Percentiles rank a stretch among this genome's conserved stretches.
Evolutionary conservation across 2,888 invertebrate species (phyloP).

Genomic region (Hypselothyrea guttata): DNA sequence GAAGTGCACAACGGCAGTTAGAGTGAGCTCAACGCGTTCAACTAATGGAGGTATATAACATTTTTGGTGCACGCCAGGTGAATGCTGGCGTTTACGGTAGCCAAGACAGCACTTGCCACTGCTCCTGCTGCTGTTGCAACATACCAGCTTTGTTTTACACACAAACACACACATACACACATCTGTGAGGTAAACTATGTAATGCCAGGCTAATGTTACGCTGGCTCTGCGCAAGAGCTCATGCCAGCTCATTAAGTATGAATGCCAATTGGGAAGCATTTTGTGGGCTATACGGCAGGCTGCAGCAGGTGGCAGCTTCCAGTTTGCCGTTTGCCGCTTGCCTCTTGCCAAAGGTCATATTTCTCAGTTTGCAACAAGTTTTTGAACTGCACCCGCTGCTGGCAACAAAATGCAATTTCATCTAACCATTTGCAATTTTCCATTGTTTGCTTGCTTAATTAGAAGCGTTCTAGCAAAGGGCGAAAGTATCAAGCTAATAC

Average conservation of each 20-base stretch:
- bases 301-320: slow-evolving; percentile 1
- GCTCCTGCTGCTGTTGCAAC: slow-evolving; percentile 1
- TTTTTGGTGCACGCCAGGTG: slow-evolving; percentile 32
- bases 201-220: slow-evolving; percentile 47
- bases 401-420: slow-evolving; percentile 35
- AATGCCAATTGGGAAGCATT: slow-evolving; percentile 48
- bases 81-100: background rate
- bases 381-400: slow-evolving; percentile 4
- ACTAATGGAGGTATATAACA: slow-evolving; percentile 43
- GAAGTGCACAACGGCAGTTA: background rate
- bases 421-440: slow-evolving; percentile 6
- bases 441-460: slow-evolving; percentile 54
- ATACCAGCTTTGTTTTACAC: slow-evolving; percentile 8
- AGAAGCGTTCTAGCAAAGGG: slow-evolving; percentile 19
- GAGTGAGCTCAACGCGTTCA: slow-evolving; percentile 11
- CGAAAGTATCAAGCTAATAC: background rate
- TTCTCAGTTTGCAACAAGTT: slow-evolving; percentile 33
- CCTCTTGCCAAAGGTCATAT: slow-evolving; percentile 18
- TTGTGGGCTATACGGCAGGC: slow-evolving; percentile 13
- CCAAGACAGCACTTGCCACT: slow-evolving; percentile 18
- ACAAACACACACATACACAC: slow-evolving; percentile 3
- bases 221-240: slow-evolving; percentile 25
- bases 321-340: too few relatives aligned
- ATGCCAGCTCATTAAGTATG: slow-evolving; percentile 58
- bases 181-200: slow-evolving; percentile 2